phyloP scores from a whole-genome alignment of 1,140 invertebrate species.

The Ips typographus region DNA sequence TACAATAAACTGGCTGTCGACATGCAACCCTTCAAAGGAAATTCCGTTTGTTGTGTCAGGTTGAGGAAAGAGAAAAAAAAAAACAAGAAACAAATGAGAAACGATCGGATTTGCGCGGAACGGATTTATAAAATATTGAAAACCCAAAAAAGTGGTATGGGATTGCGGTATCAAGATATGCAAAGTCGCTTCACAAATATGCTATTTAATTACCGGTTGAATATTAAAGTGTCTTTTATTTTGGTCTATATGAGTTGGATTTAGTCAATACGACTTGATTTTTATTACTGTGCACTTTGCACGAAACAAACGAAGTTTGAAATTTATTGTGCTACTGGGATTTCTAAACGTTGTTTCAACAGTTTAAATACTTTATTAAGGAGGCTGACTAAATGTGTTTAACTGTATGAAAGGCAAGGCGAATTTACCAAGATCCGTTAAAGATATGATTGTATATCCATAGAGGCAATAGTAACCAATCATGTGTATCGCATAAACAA shows the following conservation, averaged over 20 bases:
- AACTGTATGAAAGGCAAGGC: conserved; percentile 8
- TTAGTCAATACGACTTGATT: conserved; percentile 13
- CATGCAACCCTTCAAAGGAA: too few relatives aligned
- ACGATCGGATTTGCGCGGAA: neutral
- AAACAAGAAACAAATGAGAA: too few relatives aligned
- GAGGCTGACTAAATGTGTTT: too few relatives aligned
- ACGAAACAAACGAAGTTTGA: too few relatives aligned
- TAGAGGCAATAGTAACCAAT: conserved; percentile 51
- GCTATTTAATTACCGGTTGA: conserved; percentile 41
- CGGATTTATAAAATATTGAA: conserved; percentile 22
- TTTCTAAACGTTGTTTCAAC: too few relatives aligned
- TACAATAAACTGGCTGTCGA: too few relatives aligned
- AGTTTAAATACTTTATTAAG: too few relatives aligned
- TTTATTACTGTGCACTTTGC: too few relatives aligned
- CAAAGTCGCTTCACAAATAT: conserved; percentile 42
- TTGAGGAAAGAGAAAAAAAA: too few relatives aligned
- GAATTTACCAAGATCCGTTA: conserved; percentile 5
- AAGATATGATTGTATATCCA: conserved; percentile 27
- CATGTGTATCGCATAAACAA: conserved; percentile 53
- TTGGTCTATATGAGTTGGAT: conserved; percentile 18
- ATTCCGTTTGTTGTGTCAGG: too few relatives aligned
- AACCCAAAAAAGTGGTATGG: conserved; percentile 14
- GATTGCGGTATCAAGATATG: conserved; percentile 24
- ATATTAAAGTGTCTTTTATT: conserved; percentile 32
- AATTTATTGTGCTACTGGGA: too few relatives aligned